Base-by-base conservation (phyloP, 2,888 invertebrate species). In the Plutella xylostella region DNA sequence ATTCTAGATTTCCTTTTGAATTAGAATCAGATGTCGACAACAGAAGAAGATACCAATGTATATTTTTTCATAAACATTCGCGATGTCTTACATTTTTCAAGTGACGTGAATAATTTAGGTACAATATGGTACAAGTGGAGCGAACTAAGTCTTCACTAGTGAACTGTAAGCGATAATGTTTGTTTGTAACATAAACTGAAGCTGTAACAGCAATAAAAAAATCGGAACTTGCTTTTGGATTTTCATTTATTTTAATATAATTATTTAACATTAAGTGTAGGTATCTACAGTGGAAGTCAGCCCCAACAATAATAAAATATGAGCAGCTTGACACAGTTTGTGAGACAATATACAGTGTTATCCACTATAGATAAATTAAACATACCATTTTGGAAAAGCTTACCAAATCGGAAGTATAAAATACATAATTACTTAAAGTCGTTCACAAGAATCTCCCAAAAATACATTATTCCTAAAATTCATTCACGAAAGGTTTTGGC, bases 171-270 rank as follows among this genome's bases (percentile, higher is more conserved):
- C 67, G 68, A 72, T 66, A 66, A 68, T 72, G 70, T 78, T 76
- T 75, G 72, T 79, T 79, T 82, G 79, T 82, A 75, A 67, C 65
- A 67, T 72, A 72, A 75, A 76, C 65, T 59, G 68, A 76, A 72
- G 83, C 83, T 83, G 80, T 74, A 60, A 79, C 77, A 80, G 83
- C 83, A 83, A 84, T 83, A 79, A 83, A 77, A 49, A 72, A 75
- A 78, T 77, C 79, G 70, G 73, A 47, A 77, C 73, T 70, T 74
- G 67, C 55, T 61, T 51, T 22, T 46, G 21, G 18, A 14, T 51
- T 55, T 50, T 57, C 45, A 48, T 45, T 39, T 43, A 42, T 41
- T 28, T 19, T n/a, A n/a, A n/a, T n/a, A n/a, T n/a, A n/a, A n/a
- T n/a, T n/a, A n/a, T n/a, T n/a, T n/a, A n/a, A n/a, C n/a, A n/a